phyloP scores from a whole-genome alignment of 1,140 invertebrate genomes.

The Diorhabda carinulata region DNA sequence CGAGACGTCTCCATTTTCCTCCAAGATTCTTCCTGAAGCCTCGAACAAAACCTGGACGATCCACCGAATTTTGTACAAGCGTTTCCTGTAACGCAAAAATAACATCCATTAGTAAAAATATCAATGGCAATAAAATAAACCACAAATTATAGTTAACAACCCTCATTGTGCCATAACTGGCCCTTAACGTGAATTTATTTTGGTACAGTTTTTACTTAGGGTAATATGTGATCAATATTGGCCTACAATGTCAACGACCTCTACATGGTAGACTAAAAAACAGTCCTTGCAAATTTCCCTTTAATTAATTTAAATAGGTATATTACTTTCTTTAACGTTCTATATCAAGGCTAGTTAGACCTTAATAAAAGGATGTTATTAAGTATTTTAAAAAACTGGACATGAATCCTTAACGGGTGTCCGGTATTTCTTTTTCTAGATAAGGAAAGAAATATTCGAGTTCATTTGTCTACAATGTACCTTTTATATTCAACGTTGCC shows the following conservation, averaged over 20 bases:
- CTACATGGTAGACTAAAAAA: constrained; percentile 15
- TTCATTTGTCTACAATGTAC: constrained; percentile 6
- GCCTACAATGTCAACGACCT: constrained; percentile 19
- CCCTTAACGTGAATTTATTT: constrained; percentile 24
- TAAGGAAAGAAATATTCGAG: constrained; percentile 6
- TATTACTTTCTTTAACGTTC: not conserved
- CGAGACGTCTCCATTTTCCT: constrained; percentile 73
- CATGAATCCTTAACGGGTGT: not conserved
- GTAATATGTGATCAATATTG: constrained; percentile 19
- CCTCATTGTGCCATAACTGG: not conserved
- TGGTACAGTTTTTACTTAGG: constrained; percentile 18
- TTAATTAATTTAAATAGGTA: not conserved
- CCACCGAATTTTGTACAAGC: constrained; percentile 67
- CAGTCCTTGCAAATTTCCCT: not conserved
- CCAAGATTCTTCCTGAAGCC: constrained; percentile 78
- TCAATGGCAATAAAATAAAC: not conserved
- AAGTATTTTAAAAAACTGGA: not conserved
- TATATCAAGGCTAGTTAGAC: not conserved
- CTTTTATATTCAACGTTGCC: constrained; percentile 4
- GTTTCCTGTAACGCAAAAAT: constrained; percentile 62
- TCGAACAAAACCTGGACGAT: constrained; percentile 68
- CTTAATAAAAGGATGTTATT: not conserved
- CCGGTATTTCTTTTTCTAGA: not conserved
- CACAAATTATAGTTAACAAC: not conserved
- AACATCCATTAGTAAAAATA: not conserved